Percentiles rank a stretch among this genome's conserved stretches.
Evolutionary conservation across 2,113 vertebrate species (phyloP).

Genomic region (Dermatemys mawii): DNA sequence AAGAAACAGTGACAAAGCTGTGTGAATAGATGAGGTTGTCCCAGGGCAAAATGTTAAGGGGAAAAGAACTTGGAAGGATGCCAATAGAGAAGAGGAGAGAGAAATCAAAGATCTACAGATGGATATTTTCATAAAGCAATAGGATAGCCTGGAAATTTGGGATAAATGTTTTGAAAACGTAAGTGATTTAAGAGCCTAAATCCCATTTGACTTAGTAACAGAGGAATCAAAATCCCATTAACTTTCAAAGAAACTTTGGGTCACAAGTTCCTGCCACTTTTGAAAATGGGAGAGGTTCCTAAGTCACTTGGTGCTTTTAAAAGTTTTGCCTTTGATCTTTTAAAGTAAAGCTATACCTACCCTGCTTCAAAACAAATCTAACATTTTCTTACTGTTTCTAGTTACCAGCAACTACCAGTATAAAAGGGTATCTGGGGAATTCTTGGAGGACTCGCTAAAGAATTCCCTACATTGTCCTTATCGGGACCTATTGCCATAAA

Average conservation of each 20-base stretch:
- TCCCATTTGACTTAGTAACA: neutral
- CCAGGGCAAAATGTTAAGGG: neutral
- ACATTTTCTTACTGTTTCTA: neutral
- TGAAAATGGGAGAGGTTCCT: neutral
- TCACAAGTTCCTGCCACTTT: neutral
- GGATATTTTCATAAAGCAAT: neutral
- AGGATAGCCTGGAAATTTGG: neutral
- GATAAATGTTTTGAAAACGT: neutral
- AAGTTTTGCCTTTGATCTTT: neutral
- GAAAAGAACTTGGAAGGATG: no score
- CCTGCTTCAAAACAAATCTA: neutral
- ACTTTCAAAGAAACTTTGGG: neutral
- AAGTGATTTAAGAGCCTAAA: neutral
- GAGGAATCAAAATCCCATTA: neutral
- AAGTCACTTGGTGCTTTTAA: fast-evolving
- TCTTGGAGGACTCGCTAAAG: neutral
- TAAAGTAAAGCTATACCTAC: neutral
- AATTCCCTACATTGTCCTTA: neutral
- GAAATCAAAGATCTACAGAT: neutral
- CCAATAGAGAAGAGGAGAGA: neutral
- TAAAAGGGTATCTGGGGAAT: neutral
- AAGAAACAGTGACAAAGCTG: neutral
- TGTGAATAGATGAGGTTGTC: neutral
- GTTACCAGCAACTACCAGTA: neutral
- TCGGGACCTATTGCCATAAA: neutral